Percentiles rank a stretch among this genome's conserved stretches.
Evolutionary conservation across 2,113 vertebrate genomes (phyloP).

Genomic region (Mandrillus leucophaeus): DNA sequence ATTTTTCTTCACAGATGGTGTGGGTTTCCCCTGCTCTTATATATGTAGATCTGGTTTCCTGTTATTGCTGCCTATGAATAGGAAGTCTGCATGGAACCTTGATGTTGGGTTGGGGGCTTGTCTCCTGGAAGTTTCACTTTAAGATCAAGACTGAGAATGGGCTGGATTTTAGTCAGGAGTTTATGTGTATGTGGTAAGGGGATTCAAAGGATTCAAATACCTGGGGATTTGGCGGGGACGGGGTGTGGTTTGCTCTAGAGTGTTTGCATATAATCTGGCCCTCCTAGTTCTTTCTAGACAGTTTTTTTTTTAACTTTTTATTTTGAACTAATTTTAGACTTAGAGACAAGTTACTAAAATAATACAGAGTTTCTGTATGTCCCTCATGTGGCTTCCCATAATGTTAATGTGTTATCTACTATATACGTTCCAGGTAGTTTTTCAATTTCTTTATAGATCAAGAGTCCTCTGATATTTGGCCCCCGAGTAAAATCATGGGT

Average conservation of each 20-base stretch:
- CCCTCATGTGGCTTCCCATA: not conserved
- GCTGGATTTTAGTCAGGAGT: conserved; percentile 4
- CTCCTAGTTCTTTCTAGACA: conserved; percentile 1
- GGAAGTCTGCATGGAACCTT: not conserved
- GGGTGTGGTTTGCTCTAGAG: not conserved
- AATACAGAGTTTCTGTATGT: not conserved
- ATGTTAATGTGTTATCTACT: not conserved
- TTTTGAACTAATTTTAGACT: conserved; percentile 54
- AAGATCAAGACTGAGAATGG: not conserved
- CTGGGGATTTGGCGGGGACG: not conserved
- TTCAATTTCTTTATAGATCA: not conserved
- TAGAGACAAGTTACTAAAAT: conserved; percentile 53
- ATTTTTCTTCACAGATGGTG: conserved; percentile 15
- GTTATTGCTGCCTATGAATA: not conserved
- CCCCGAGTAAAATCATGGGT: not conserved
- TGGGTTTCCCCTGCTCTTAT: not conserved
- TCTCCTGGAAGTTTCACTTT: not conserved
- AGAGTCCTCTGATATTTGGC: not conserved
- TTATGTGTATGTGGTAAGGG: not conserved
- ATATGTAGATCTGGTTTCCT: not conserved
- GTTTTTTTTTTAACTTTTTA: not conserved
- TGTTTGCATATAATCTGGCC: not conserved
- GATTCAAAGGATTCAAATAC: not conserved
- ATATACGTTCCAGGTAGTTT: not conserved
- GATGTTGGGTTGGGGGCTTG: not conserved